A percentile compares a stretch with the other conserved stretches of the same genome.
Conservation (phyloP, 1,140 invertebrate species). For the Phenacoccus solenopsis region DNA sequence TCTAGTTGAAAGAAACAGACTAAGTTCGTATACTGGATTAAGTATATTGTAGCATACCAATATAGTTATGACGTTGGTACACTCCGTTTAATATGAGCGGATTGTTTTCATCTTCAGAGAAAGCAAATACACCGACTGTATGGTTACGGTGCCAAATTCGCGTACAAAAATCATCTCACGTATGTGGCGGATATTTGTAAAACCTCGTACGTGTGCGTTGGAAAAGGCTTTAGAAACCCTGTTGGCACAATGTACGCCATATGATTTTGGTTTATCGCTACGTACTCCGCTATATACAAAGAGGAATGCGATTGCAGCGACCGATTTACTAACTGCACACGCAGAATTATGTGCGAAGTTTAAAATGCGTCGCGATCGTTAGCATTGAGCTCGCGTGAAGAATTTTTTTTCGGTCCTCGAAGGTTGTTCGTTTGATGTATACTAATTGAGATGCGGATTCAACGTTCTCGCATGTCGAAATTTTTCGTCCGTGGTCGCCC, state of each 20-base stretch:
- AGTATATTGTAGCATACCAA: not conserved
- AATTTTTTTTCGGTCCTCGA: too few relatives aligned
- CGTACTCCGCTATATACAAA: not conserved
- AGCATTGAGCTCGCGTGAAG: too few relatives aligned
- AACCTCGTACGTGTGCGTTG: not conserved
- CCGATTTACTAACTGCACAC: not conserved
- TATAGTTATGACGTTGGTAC: not conserved
- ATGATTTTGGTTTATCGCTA: not conserved
- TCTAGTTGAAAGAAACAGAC: too few relatives aligned
- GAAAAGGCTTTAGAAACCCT: not conserved
- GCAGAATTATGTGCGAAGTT: too few relatives aligned
- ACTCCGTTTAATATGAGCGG: not conserved
- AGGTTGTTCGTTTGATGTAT: too few relatives aligned
- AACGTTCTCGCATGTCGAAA: too few relatives aligned
- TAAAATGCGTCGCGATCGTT: too few relatives aligned
- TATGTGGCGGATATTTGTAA: not conserved
- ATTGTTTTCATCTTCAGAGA: slow-evolving; percentile 1
- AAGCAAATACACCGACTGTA: not conserved
- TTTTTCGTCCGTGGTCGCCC: too few relatives aligned
- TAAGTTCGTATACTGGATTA: too few relatives aligned
- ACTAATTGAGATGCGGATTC: too few relatives aligned
- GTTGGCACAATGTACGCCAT: too few relatives aligned
- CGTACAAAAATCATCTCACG: not conserved
- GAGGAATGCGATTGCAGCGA: not conserved
- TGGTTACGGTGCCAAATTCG: not conserved